phyloP scores from a whole-genome alignment of 2,797 vertebrate genomes.

The Myioborus miniatus region DNA sequence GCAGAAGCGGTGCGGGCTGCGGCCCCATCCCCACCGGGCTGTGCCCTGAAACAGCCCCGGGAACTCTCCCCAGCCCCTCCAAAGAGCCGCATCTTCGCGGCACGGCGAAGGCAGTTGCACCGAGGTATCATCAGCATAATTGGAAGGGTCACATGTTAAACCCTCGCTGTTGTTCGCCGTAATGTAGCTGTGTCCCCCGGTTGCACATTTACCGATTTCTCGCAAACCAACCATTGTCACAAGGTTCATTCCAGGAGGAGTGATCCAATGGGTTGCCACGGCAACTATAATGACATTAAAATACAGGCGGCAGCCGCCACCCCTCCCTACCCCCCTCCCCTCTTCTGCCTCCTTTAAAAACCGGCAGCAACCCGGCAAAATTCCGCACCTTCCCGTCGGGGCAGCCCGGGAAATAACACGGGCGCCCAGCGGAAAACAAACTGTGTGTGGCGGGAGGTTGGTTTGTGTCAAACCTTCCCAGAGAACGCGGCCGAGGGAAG shows the following conservation, averaged over 20 bases:
- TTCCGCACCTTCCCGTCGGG: background rate
- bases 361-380: background rate
- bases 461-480: background rate
- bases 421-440: background rate
- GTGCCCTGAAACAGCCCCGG: background rate
- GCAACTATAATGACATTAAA: constrained; percentile 72
- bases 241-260: constrained; percentile 59
- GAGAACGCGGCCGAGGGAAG: background rate
- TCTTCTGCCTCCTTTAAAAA: background rate
- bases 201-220: constrained; percentile 69
- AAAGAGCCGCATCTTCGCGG: background rate
- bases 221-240: constrained; percentile 66
- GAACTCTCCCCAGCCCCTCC: background rate
- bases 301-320: constrained; percentile 2
- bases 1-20: background rate
- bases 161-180: constrained; percentile 69
- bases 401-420: background rate
- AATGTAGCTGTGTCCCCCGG: constrained; percentile 68
- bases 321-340: too few relatives aligned
- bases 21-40: background rate
- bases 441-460: too few relatives aligned
- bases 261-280: constrained; percentile 72
- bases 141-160: constrained; percentile 78
- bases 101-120: constrained; percentile 74
- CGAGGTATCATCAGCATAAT: constrained; percentile 69